These are phyloP conservation scores for Porphyrio hochstetteri DNA, from an alignment of 2,113 vertebrate genomes.

Conservation along the genomic window DNA sequence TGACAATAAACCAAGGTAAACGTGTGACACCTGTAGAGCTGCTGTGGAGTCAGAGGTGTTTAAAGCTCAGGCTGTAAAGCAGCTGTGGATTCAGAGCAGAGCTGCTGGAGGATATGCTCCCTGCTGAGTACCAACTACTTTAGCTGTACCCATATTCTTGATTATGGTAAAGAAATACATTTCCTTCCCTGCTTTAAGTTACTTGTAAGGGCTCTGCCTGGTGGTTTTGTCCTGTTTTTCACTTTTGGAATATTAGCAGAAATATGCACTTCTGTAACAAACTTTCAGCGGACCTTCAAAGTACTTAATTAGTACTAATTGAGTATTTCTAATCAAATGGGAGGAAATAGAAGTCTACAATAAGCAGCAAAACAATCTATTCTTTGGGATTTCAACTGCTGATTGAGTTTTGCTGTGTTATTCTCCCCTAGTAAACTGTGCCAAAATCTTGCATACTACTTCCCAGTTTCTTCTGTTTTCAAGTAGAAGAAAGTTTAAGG, in stretches of 20 bases:
- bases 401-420: background rate
- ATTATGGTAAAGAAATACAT: background rate
- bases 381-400: background rate
- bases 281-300: background rate
- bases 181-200: background rate
- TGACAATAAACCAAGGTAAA: background rate
- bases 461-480: background rate
- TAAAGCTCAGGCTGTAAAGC: background rate
- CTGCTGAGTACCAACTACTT: background rate
- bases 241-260: background rate
- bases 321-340: background rate
- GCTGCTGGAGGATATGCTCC: background rate
- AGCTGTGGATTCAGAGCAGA: background rate
- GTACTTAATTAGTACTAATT: background rate
- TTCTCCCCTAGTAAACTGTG: background rate
- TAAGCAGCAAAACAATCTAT: background rate
- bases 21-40: fast-evolving
- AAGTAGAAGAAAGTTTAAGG: background rate
- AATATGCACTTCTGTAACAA: background rate
- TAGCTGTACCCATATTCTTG: background rate
- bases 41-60: background rate
- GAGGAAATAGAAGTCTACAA: background rate
- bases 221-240: background rate
- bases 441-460: background rate
- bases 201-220: background rate